These are phyloP conservation scores for Alviniconcha marisindica DNA, from an alignment of 1,140 invertebrate species.

Conservation along the genomic window DNA sequence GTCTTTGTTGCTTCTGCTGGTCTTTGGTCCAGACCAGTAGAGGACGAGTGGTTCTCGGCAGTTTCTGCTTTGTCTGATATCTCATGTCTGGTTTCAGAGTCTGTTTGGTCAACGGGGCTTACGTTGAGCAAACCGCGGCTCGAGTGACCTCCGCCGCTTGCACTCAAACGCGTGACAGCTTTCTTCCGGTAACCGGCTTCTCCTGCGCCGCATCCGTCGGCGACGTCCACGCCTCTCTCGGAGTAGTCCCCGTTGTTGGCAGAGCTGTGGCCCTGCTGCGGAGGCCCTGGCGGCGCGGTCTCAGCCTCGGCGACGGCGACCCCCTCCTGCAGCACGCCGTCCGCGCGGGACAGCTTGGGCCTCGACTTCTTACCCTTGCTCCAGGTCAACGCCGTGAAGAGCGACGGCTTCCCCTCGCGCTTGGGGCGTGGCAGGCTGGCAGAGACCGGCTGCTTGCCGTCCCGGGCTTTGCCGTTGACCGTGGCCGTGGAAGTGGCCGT, in stretches of 20 bases:
- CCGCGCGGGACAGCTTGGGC: not conserved
- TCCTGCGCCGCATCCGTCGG: too few relatives aligned
- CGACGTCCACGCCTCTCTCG: constrained; percentile 15
- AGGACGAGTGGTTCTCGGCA: too few relatives aligned
- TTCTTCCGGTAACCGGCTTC: not conserved
- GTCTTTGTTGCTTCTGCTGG: too few relatives aligned
- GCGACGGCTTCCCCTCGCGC: constrained; percentile 17
- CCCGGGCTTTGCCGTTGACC: not conserved
- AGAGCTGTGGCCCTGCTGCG: not conserved
- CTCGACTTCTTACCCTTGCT: constrained; percentile 4
- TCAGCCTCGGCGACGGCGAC: not conserved
- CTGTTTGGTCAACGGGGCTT: too few relatives aligned
- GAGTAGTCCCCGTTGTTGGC: not conserved
- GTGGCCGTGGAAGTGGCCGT: not conserved
- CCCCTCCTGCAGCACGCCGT: not conserved
- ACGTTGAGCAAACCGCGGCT: too few relatives aligned
- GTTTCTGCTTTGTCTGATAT: too few relatives aligned
- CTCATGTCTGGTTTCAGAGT: too few relatives aligned
- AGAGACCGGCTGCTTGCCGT: not conserved
- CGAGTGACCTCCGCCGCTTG: not conserved
- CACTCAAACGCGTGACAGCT: not conserved
- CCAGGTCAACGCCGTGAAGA: constrained; percentile 25
- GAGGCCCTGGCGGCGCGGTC: not conserved
- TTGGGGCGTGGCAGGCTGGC: constrained; percentile 28
- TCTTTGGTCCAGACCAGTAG: too few relatives aligned